Evolutionary conservation across 1,140 invertebrate genomes (phyloP).

Genomic region (Brachionus sp.): DNA sequence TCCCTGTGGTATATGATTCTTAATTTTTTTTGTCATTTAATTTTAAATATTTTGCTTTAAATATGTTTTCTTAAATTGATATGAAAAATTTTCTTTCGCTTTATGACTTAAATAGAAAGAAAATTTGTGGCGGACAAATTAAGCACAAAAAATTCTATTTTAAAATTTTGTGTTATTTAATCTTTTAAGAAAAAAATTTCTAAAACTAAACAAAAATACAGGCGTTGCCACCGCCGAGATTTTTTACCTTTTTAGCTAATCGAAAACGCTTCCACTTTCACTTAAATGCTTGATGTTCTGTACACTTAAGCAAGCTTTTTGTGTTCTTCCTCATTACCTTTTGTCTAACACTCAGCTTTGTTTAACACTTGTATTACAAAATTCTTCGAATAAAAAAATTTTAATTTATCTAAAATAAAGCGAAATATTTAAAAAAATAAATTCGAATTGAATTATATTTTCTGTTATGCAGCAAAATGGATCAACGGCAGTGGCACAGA

Average conservation of each 20-base stretch:
- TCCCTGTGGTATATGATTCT: conserved; percentile 42
- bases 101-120: background rate
- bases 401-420: conserved; percentile 4
- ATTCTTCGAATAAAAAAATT: background rate
- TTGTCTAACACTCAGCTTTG: background rate
- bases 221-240: too few relatives aligned
- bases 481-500: background rate
- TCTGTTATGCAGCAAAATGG: conserved; percentile 16
- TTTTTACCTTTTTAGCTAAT: background rate
- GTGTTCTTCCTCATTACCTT: background rate
- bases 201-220: background rate
- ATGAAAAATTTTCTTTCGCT: background rate
- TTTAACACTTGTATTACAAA: background rate
- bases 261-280: background rate
- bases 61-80: background rate
- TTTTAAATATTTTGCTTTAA: conserved; percentile 45
- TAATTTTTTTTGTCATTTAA: conserved; percentile 16
- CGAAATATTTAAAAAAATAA: conserved; percentile 39
- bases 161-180: too few relatives aligned
- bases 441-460: conserved; percentile 5
- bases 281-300: conserved; percentile 16
- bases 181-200: background rate
- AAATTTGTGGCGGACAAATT: background rate
- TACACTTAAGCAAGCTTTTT: background rate
- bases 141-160: too few relatives aligned